Conservation (phyloP, 2,888 invertebrate genomes). For the Euzophera pinguis region DNA sequence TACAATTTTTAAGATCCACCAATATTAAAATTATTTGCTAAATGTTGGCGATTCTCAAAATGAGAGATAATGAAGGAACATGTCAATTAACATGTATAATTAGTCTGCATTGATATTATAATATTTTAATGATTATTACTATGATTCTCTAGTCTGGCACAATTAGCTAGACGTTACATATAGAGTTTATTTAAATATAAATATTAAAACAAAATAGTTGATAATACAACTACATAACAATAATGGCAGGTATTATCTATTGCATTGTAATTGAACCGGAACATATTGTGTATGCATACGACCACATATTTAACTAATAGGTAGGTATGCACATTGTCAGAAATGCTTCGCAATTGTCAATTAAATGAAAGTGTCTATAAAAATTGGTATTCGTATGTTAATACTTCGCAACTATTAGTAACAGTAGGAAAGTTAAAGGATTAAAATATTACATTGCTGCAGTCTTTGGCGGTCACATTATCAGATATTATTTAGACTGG, state of each 20-base stretch:
- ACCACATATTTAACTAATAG: slow-evolving; percentile 1
- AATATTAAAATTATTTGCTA: slow-evolving; percentile 10
- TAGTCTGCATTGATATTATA: slow-evolving; percentile 4
- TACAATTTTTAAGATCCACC: slow-evolving; percentile 11
- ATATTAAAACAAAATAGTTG: slow-evolving; percentile 28
- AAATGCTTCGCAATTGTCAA: slow-evolving; percentile 1
- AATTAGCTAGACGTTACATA: slow-evolving; percentile 15
- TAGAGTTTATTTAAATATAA: slow-evolving; percentile 21
- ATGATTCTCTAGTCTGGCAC: slow-evolving; percentile 8
- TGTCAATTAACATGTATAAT: slow-evolving; percentile 1
- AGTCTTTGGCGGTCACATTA: slow-evolving; percentile 3
- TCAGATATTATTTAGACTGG: neutral
- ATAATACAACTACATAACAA: slow-evolving; percentile 43
- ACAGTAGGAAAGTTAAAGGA: neutral
- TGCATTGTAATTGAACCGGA: slow-evolving; percentile 62
- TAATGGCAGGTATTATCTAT: slow-evolving; percentile 59
- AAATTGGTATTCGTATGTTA: neutral
- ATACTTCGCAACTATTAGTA: neutral
- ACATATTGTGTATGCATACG: slow-evolving; percentile 28
- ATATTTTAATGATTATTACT: neutral
- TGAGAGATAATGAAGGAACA: slow-evolving; percentile 10
- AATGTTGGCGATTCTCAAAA: slow-evolving; percentile 7
- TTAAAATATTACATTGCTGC: neutral
- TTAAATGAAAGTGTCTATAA: neutral
- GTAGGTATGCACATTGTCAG: slow-evolving; percentile 12